Evolutionary conservation across 64 coral and sea anemone genomes (phyloP).

Genomic region (Platygyra sinensis): DNA sequence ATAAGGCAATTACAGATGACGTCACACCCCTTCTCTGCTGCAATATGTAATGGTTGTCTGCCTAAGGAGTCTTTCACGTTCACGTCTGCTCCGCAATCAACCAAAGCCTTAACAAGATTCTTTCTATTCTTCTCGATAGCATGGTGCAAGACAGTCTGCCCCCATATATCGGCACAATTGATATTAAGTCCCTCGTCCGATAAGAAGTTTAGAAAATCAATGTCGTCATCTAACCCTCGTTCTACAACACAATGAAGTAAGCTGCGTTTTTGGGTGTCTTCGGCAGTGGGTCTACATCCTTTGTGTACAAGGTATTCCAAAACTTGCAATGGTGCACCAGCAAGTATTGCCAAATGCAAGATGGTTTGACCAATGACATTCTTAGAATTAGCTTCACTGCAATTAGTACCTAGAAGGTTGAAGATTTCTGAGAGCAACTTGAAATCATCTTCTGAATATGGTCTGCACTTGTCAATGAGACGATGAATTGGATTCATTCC

Average conservation of each 20-base stretch:
- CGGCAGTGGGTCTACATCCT: slow-evolving; percentile 6
- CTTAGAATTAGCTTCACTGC: slow-evolving; percentile 32
- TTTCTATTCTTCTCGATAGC: slow-evolving; percentile 55
- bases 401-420: slow-evolving; percentile 10
- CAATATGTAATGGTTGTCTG: slow-evolving; percentile 41
- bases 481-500: slow-evolving; percentile 55
- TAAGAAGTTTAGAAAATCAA: not conserved
- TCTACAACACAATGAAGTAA: too few relatives aligned
- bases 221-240: too few relatives aligned
- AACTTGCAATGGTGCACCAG: slow-evolving; percentile 8
- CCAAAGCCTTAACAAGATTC: slow-evolving; percentile 25
- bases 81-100: slow-evolving; percentile 48
- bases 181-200: slow-evolving; percentile 35
- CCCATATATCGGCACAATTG: slow-evolving; percentile 48
- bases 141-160: slow-evolving; percentile 41
- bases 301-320: slow-evolving; percentile 39
- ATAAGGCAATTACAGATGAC: slow-evolving; percentile 24
- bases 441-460: slow-evolving; percentile 9
- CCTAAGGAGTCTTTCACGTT: slow-evolving; percentile 13
- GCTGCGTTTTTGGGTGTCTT: not conserved
- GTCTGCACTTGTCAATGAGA: not conserved
- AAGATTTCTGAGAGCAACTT: slow-evolving; percentile 8
- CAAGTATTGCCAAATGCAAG: slow-evolving; percentile 39
- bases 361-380: slow-evolving; percentile 51
- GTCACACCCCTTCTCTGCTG: slow-evolving; percentile 21